phyloP scores from a whole-genome alignment of 2,888 invertebrate species.

The Apamea crenata region DNA sequence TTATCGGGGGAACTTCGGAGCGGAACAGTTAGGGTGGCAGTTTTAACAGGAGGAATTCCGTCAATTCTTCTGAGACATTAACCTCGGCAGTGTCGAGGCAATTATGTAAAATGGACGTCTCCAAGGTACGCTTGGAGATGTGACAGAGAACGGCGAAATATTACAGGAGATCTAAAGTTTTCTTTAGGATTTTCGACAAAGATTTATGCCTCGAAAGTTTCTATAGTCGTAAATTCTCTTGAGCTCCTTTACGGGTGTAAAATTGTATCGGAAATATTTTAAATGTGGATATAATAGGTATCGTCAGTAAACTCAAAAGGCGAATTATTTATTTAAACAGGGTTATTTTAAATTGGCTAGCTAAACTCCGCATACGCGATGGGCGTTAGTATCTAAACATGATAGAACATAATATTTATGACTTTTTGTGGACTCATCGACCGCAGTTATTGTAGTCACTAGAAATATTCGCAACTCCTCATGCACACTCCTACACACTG shows the following conservation, averaged over 20 bases:
- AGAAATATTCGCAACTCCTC: too few relatives aligned
- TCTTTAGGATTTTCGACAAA: constrained; percentile 15
- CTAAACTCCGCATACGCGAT: too few relatives aligned
- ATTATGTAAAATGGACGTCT: constrained; percentile 72
- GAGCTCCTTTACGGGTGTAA: background rate
- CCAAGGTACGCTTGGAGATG: constrained; percentile 36
- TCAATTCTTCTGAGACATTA: constrained; percentile 75
- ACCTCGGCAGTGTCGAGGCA: constrained; percentile 63
- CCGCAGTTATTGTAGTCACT: too few relatives aligned
- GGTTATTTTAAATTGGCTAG: background rate
- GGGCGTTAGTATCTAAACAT: too few relatives aligned
- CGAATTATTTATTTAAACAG: background rate
- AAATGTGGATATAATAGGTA: background rate
- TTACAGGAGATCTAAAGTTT: constrained; percentile 45
- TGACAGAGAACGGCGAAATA: constrained; percentile 40
- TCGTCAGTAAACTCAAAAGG: constrained; percentile 14
- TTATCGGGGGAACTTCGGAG: constrained; percentile 40
- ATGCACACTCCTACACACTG: too few relatives aligned
- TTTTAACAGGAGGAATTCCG: constrained; percentile 64
- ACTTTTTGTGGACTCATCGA: too few relatives aligned
- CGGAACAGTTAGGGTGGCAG: constrained; percentile 52
- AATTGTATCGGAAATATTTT: constrained; percentile 32
- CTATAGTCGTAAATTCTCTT: constrained; percentile 27
- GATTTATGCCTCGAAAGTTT: constrained; percentile 39
- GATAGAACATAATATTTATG: too few relatives aligned